A percentile compares a stretch with the other conserved stretches of the same genome.
phyloP scores from a whole-genome alignment of 2,113 vertebrate species.

The Paradisaea rubra region DNA sequence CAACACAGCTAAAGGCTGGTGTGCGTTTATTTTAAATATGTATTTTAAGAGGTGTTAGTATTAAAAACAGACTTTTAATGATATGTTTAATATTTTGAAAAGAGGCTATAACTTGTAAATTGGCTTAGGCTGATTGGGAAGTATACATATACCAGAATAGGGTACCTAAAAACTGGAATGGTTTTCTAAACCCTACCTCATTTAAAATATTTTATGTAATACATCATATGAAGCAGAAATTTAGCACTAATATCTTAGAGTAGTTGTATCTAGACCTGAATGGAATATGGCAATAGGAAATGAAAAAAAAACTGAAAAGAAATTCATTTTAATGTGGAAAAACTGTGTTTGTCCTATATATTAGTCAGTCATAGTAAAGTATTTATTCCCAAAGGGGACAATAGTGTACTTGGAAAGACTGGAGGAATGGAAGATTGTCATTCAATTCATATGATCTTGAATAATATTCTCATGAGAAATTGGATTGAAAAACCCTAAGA shows the following conservation, averaged over 20 bases:
- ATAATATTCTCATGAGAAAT: conserved; percentile 60
- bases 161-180: neutral
- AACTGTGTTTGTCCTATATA: conserved; percentile 39
- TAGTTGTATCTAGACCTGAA: conserved; percentile 47
- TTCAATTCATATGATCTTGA: conserved; percentile 62
- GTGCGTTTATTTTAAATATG: neutral
- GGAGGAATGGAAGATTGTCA: conserved; percentile 56
- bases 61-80: neutral
- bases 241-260: conserved; percentile 3
- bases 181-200: neutral
- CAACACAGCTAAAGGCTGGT: neutral
- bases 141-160: neutral
- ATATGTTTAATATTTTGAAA: neutral
- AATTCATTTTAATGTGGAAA: conserved; percentile 51
- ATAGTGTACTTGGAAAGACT: conserved; percentile 43
- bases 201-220: conserved; percentile 32
- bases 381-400: conserved; percentile 49
- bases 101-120: neutral
- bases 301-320: conserved; percentile 26
- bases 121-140: neutral
- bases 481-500: conserved; percentile 51
- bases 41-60: neutral
- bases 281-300: conserved; percentile 20
- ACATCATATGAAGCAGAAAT: conserved; percentile 1
- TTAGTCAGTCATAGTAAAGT: conserved; percentile 44